Percentiles rank a stretch among this genome's conserved stretches.
These are phyloP conservation scores for Nemurella pictetii DNA, from an alignment of 2,888 invertebrate genomes.

Conservation along the genomic window DNA sequence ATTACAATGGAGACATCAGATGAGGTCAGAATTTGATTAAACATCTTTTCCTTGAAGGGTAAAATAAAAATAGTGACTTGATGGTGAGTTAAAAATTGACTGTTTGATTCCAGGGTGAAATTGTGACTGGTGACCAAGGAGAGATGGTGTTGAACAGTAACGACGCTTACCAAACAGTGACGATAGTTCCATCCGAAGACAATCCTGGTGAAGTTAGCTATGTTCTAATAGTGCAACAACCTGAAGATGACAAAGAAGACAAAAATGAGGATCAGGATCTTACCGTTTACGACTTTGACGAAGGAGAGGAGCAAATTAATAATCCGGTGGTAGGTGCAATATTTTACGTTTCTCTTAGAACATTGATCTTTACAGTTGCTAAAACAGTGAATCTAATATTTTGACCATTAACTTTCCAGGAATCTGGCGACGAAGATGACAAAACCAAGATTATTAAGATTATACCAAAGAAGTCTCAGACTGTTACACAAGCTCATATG, in stretches of 20 bases:
- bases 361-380: not conserved
- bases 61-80: not conserved
- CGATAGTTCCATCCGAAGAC: slow-evolving; percentile 78
- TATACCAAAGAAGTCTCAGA: slow-evolving; percentile 63
- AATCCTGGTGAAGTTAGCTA: slow-evolving; percentile 82
- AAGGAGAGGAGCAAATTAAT: slow-evolving; percentile 61
- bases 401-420: slow-evolving; percentile 47
- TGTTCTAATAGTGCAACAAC: slow-evolving; percentile 81
- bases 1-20: slow-evolving; percentile 40
- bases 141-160: slow-evolving; percentile 60
- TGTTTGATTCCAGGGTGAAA: slow-evolving; percentile 48
- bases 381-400: not conserved
- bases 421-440: slow-evolving; percentile 67
- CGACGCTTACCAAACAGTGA: slow-evolving; percentile 77
- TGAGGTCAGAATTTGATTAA: slow-evolving; percentile 38
- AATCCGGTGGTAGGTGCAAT: slow-evolving; percentile 46
- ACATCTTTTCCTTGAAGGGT: not conserved
- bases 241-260: slow-evolving; percentile 59
- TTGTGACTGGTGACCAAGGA: slow-evolving; percentile 36
- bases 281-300: slow-evolving; percentile 76
- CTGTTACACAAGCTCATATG: slow-evolving; percentile 70
- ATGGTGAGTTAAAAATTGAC: slow-evolving; percentile 38
- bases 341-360: not conserved
- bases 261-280: slow-evolving; percentile 59
- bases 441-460: slow-evolving; percentile 66